Percentiles rank a stretch among this genome's conserved stretches.
These are phyloP conservation scores for Pica pica DNA, from an alignment of 2,113 vertebrate species.

Conservation along the genomic window DNA sequence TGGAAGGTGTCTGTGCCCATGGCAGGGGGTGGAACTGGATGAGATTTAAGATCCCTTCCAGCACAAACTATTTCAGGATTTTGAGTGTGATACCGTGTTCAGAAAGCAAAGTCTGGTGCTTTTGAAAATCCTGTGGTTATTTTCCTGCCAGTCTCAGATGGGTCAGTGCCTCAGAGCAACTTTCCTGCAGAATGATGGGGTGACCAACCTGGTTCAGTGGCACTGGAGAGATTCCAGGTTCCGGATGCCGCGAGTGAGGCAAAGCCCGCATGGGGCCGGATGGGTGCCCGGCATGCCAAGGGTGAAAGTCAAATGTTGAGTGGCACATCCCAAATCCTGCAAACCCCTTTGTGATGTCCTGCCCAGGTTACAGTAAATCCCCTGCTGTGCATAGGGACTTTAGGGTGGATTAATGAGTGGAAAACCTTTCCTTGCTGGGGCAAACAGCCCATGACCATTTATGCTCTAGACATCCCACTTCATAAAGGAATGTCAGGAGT, in stretches of 20 bases:
- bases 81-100: rapidly evolving
- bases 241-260: rapidly evolving
- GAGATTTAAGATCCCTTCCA: neutral
- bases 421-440: neutral
- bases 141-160: neutral
- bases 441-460: neutral
- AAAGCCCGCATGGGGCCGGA: rapidly evolving
- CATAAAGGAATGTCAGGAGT: neutral
- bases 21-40: neutral
- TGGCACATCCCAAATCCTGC: neutral
- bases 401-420: neutral
- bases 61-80: neutral
- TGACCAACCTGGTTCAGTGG: neutral
- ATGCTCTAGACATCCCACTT: neutral
- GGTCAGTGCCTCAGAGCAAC: neutral
- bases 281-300: rapidly evolving
- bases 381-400: neutral
- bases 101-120: neutral
- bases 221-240: rapidly evolving
- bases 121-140: neutral
- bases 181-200: neutral
- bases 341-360: neutral
- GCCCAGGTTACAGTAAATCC: neutral
- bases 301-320: neutral
- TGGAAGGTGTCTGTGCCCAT: neutral